Percentiles rank a stretch among this genome's conserved stretches.
phyloP scores from a whole-genome alignment of 1,140 invertebrate genomes.

The Belonocnema kinseyi region DNA sequence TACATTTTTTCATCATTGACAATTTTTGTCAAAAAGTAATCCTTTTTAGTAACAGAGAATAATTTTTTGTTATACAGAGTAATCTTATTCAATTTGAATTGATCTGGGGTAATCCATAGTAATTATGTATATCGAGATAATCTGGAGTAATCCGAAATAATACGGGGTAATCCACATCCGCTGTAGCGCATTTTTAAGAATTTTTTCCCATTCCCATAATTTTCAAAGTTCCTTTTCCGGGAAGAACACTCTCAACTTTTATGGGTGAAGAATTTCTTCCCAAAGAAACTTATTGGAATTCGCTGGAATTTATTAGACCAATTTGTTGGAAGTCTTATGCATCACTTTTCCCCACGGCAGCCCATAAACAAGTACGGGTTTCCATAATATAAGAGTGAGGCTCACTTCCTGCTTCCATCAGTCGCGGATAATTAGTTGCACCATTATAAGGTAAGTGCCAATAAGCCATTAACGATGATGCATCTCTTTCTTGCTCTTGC shows the following conservation, averaged over 20 bases:
- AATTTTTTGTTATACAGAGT: too few species aligned
- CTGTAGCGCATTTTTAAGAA: too few species aligned
- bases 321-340: neutral
- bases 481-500: neutral
- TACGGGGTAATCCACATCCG: too few species aligned
- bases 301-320: conserved; percentile 1
- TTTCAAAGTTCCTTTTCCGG: neutral
- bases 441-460: conserved; percentile 9
- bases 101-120: too few species aligned
- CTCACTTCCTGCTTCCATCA: neutral
- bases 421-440: neutral
- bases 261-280: neutral
- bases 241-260: neutral
- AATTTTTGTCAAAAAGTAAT: too few species aligned
- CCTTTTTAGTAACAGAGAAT: too few species aligned
- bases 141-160: too few species aligned
- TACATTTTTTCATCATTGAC: too few species aligned
- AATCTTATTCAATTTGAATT: too few species aligned
- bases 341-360: neutral
- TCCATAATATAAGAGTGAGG: neutral
- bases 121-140: too few species aligned
- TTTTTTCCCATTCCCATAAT: neutral
- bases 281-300: neutral
- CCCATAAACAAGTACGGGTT: neutral
- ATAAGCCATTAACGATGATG: conserved; percentile 7